Evolutionary conservation across 1,140 invertebrate genomes (phyloP).

Genomic region (Halesus radiatus): DNA sequence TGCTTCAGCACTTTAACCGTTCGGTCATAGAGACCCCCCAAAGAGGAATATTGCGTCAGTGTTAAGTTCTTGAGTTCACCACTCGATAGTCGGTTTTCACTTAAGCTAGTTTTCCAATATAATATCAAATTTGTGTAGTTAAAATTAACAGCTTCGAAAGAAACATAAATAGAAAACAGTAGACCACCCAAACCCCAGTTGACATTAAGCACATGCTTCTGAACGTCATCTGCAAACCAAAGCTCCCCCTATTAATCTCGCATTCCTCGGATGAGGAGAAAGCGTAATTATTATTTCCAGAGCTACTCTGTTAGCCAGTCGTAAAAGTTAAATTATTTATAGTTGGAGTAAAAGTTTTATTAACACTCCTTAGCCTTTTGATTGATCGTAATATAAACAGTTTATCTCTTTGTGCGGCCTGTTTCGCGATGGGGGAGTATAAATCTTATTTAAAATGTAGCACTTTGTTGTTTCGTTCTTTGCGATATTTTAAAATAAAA

Average conservation of each 20-base stretch:
- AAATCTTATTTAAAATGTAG: too few relatives aligned
- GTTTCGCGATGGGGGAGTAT: neutral
- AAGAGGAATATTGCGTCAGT: too few relatives aligned
- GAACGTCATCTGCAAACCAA: neutral
- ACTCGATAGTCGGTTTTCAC: too few relatives aligned
- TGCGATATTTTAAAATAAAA: too few relatives aligned
- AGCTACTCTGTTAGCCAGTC: neutral
- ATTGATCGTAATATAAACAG: conserved; percentile 19
- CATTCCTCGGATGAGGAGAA: neutral
- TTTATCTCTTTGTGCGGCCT: neutral
- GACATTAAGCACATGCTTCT: conserved; percentile 8
- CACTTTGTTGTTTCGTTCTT: too few relatives aligned
- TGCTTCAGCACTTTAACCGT: too few relatives aligned
- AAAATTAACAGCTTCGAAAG: too few relatives aligned
- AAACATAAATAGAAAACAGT: too few relatives aligned
- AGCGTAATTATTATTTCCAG: neutral
- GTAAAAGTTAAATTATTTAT: conserved; percentile 11
- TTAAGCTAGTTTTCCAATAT: too few relatives aligned
- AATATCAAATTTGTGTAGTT: too few relatives aligned
- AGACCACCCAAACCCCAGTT: conserved; percentile 15
- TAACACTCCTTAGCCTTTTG: neutral
- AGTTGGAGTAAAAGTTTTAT: conserved; percentile 13
- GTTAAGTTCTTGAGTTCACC: too few relatives aligned
- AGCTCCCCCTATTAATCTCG: conserved; percentile 15
- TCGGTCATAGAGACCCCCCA: too few relatives aligned